Base-by-base conservation (phyloP, 2,797 vertebrate species). In the Rousettus madagascariensis region DNA sequence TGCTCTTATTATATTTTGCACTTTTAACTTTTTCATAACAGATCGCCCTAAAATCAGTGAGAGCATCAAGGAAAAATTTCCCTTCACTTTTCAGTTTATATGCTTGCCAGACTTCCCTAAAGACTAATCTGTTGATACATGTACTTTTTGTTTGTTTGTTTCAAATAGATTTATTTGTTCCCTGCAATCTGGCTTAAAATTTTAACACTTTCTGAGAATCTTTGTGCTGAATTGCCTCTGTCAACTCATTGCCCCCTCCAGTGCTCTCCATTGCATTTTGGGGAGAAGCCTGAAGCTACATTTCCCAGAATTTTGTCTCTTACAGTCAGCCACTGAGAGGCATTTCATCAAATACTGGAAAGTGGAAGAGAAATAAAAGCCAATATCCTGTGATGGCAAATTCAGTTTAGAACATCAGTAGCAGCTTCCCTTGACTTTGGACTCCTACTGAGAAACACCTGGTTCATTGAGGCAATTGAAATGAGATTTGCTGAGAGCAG, bases 311-410 rank as follows among this genome's bases (percentile, higher is more conserved):
- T 88, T 13, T 38, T 28, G 12, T 3, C 28, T 13, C 11, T 80
- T 51, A 69, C 24, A 86, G 69, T 95, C 20, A 88, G 13, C 38
- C 38, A 26, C 6, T 53, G 9, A 66, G 30, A 89, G 20, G 1
- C 13, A 68, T 88, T 95, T 51, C 57, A 75, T 80, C 19, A 90
- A 86, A 36, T 78, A 75, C 43, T 83, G 10, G 19, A 75, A 96
- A 95, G 22, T 41, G 19, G 19, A 72, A 92, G 33, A 79, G 24
- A 92, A 86, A 93, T 68, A 38, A 90, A 82, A 75, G 46, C 16
- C 22, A 68, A 15, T 82, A 33, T 72, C 71, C 19, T 90, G 20
- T 43, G n/a, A 51, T 57, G 24, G 15, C 28, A 83, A 86, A 90
- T 68, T 22, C 6, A 71, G 77, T 33, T 86, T 61, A 49, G 77